Evolutionary conservation across 2,888 invertebrate species (phyloP), one percentile per base, ranked within the genome.

Genomic region (Arrhopalites spinosus): DNA sequence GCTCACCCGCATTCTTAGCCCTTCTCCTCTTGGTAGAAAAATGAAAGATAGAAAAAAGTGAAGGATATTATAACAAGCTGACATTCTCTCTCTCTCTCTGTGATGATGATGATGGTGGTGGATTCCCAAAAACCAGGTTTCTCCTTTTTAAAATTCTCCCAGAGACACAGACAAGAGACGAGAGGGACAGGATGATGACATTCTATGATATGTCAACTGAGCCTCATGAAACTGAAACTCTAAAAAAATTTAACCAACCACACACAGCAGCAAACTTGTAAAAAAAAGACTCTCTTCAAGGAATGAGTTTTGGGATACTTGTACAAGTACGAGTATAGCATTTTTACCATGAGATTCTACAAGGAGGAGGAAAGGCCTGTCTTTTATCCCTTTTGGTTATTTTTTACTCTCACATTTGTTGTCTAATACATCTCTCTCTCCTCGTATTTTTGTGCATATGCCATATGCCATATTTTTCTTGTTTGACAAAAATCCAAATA

Each of bases 181-280:
- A 71, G 23, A 59, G n/a, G 56, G 71, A 71, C 71, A 71, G 71
- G 61, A 71, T 71, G 71, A 71, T 71, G 71, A 71, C 71, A 71
- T 71, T 71, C 71, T 71, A 71, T 71, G 59, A 71, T 71, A 71
- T 71, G 71, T 71, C 71, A 71, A 71, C 71, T 71, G 23, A 56
- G 27, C 53, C 70, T 59, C 59, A 36, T 71, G 59, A 71, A 36
- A 70, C 30, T 53, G 20, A 50, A 53, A 61, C 43, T 59, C 45
- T 13, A 43, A 29, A 36, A 66, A 43, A 29, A 64, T 36, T 36
- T 15, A 3, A 27, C 7, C 11, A 30, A 3, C 23, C 23, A 20
- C 27, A 20, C 17, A 64, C 15, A 43, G 63, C 11, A 56, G 20
- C 13, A 59, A 3, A 53, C 59, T 27, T 7, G 25, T 59, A 56